Evolutionary conservation across 2,888 invertebrate genomes (phyloP).

Genomic region (Agonopterix arenella): DNA sequence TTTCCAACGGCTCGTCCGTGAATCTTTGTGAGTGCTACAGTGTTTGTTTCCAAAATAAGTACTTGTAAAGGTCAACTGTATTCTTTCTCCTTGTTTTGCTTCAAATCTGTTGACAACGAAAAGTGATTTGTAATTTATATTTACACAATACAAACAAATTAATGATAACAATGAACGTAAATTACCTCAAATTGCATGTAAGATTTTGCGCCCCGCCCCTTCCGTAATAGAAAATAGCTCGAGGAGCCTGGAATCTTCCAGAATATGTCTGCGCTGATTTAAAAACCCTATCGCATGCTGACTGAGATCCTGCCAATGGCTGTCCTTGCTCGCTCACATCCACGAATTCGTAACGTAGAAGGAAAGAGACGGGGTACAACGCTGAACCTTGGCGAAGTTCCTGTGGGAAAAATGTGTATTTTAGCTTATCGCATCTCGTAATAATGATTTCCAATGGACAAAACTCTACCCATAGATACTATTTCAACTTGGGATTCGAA

Average conservation of each 20-base stretch:
- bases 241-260: conserved; percentile 84
- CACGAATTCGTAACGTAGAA: conserved; percentile 89
- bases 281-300: conserved; percentile 80
- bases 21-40: conserved; percentile 81
- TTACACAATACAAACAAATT: not conserved
- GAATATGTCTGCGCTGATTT: conserved; percentile 72
- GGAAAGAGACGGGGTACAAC: conserved; percentile 85
- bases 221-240: conserved; percentile 89
- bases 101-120: conserved; percentile 73
- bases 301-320: conserved; percentile 74
- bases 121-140: not conserved
- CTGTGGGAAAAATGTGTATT: conserved; percentile 29
- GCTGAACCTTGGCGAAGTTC: conserved; percentile 87
- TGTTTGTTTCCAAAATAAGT: conserved; percentile 83
- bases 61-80: conserved; percentile 82
- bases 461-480: too few relatives aligned
- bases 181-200: conserved; percentile 81
- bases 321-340: conserved; percentile 83
- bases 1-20: conserved; percentile 81
- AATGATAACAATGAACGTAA: not conserved
- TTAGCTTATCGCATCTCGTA: not conserved
- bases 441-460: too few relatives aligned
- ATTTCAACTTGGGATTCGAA: too few relatives aligned
- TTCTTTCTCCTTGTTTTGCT: conserved; percentile 81
- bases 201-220: conserved; percentile 87